Conservation (phyloP, 92 coral and sea anemone species). For the Zoanthus gigantus region DNA sequence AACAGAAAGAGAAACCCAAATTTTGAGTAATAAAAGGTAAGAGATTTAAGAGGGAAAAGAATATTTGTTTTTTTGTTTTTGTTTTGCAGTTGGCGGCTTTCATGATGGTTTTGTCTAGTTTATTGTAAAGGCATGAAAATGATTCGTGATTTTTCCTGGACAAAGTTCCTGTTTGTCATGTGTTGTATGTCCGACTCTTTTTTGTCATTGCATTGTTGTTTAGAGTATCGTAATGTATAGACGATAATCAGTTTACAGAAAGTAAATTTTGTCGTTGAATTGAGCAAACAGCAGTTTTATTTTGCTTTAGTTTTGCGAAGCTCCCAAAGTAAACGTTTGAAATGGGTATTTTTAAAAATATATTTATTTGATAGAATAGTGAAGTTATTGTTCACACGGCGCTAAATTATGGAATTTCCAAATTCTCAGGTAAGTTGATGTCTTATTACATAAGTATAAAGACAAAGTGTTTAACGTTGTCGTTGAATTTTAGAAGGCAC, state of each 20-base stretch:
- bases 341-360: not conserved
- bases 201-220: too few species aligned
- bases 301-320: too few species aligned
- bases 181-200: not conserved
- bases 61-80: not conserved
- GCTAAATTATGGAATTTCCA: not conserved
- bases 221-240: too few species aligned
- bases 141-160: not conserved
- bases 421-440: not conserved
- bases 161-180: not conserved
- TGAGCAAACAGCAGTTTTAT: too few species aligned
- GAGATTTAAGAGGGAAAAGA: not conserved
- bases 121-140: not conserved
- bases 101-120: not conserved
- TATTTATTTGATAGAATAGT: not conserved
- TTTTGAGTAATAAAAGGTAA: constrained; percentile 27
- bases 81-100: not conserved
- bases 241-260: too few species aligned
- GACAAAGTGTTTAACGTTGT: not conserved
- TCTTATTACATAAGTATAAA: not conserved
- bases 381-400: not conserved
- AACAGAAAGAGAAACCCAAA: not conserved
- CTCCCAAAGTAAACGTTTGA: too few species aligned
- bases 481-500: not conserved
- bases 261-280: too few species aligned